Conservation (phyloP, 2,888 invertebrate species). For the Globia sparganii region DNA sequence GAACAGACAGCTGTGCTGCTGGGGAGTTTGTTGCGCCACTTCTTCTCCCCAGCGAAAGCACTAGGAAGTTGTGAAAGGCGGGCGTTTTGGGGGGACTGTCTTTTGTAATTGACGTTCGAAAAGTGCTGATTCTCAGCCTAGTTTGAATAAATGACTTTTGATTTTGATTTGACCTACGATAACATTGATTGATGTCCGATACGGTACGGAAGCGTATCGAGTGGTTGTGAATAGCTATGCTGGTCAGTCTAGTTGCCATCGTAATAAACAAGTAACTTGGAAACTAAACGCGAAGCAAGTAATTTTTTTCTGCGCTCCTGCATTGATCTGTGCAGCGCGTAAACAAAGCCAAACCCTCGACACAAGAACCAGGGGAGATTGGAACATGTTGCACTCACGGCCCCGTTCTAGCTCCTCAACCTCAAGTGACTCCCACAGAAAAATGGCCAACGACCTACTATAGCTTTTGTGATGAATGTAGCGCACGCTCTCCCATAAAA, state of each 20-base stretch:
- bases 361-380: slow-evolving; percentile 17
- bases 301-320: not conserved
- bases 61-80: too few relatives aligned
- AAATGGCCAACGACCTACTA: slow-evolving; percentile 36
- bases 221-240: not conserved
- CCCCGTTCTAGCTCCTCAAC: slow-evolving; percentile 24
- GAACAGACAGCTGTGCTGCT: too few relatives aligned
- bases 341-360: slow-evolving; percentile 32
- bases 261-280: not conserved
- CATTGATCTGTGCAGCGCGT: slow-evolving; percentile 13
- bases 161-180: too few relatives aligned
- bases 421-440: slow-evolving; percentile 22
- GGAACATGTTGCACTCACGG: slow-evolving; percentile 40
- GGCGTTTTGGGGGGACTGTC: too few relatives aligned
- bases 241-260: not conserved
- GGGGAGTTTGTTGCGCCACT: too few relatives aligned
- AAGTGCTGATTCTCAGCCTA: too few relatives aligned
- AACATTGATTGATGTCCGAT: not conserved
- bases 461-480: slow-evolving; percentile 19
- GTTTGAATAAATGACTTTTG: too few relatives aligned
- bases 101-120: too few relatives aligned
- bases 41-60: too few relatives aligned
- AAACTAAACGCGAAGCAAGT: not conserved
- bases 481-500: slow-evolving; percentile 9
- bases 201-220: not conserved